Base-by-base conservation (phyloP, 2,888 invertebrate species). In the Strigamia transsilvanica region DNA sequence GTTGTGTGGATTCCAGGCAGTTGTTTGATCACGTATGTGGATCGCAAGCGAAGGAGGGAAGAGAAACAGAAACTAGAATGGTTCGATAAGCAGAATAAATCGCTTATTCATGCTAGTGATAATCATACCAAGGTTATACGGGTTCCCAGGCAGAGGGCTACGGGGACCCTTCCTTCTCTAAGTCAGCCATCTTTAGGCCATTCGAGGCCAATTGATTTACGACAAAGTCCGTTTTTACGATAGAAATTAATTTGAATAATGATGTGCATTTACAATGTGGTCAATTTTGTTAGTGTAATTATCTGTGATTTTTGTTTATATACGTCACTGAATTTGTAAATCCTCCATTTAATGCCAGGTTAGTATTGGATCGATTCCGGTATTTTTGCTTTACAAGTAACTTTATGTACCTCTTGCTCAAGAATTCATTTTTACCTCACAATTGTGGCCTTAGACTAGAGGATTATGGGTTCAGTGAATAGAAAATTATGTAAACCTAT, bases 1-100 rank as follows among this genome's bases (percentile, higher is more conserved):
- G 90, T 97, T 82, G 90, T 98, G 82, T 99, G 98, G 98, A 94
- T 98, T 85, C 98, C 98, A 1, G 94, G 94, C 5, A 95, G 96
- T 87, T 97, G 96, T 87, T 91, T 95, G 12, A 88, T 91, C 83
- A 89, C 88, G 82, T 96, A 94, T 87, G 92, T 96, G 82, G 97
- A 82, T 82, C 56, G 82, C n/a, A 82, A 81, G 21, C 61, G 82
- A 23, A 27, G 56, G 18, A 73, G 21, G 81, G 81, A 82, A 81
- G 81, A 61, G n/a, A 66, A 34, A 21, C 51, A 81, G 32, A 34
- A 32, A 32, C n/a, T 18, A 66, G 66, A 81, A 15, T 81, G 81
- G 81, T 81, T 61, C 15, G 42, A 66, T 38, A 32, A 32, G 38
- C 66, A 32, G 12, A 81, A 81, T 38, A 61, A 32, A 12, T 27